Base-by-base conservation (phyloP, 92 coral and sea anemone genomes). In the Porites lobata region DNA sequence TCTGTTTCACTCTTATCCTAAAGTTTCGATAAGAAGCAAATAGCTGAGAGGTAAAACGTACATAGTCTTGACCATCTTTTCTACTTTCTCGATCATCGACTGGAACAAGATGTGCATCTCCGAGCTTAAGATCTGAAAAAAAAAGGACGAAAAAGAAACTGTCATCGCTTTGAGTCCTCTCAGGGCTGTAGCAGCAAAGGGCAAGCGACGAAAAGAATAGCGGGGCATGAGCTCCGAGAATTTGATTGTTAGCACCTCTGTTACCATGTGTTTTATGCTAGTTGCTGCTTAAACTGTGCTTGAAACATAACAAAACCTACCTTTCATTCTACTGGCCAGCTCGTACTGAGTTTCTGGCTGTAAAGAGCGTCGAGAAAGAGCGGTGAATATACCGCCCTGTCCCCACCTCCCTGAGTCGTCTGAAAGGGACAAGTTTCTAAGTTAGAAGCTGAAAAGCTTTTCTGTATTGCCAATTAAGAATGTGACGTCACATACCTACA, bases 381-480 rank as follows among this genome's bases (percentile, higher is more conserved):
- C 99, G 24, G 99, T 81, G 62, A 96, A 96, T 51, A 96, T 81
- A 8, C 99, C 99, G 47, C 99, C 99, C 54, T 87, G 92, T 4
- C 99, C 99, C 99, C 99, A 96, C 67, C 78, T 82, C 58, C 99
- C 99, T 43, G 96, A 94, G 85, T 96, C 96, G 66, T 96, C 99
- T 96, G 85, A 47, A 66, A 72, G 20, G 21, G 56, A 56, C 18
- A 59, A 64, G 59, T 54, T 9, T 1, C 59, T 9, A 0, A 9
- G 10, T 54, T 9, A 54, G 14, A 54, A 54, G 59, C 59, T 13
- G 10, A 54, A 54, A 54, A 13, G 59, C 61, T 1, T 56, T 10
- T 56, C 15, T 12, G 61, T 14, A 56, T 56, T 14, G 15, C 11
- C 15, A 8, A 26, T 14, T 43, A 2, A 64, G 38, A 10, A 4